These are phyloP conservation scores for Neodiprion lecontei DNA, from an alignment of 1,140 invertebrate species.

Conservation along the genomic window DNA sequence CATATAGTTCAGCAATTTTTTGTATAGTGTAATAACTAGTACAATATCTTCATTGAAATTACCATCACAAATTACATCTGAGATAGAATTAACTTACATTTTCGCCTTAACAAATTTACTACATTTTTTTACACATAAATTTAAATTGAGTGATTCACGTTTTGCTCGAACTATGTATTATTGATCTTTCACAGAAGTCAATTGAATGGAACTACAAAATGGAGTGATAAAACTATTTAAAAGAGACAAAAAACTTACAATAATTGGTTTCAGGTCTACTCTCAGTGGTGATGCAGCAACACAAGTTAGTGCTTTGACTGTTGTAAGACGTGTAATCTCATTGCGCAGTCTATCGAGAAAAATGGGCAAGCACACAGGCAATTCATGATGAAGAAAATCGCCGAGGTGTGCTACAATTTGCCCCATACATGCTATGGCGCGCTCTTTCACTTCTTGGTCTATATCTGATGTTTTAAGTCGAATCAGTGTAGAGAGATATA, in stretches of 20 bases:
- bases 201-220: neutral
- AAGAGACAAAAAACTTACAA: conserved; percentile 63
- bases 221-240: neutral
- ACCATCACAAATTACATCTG: too few species aligned
- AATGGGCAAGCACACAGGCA: conserved; percentile 87
- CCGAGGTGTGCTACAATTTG: conserved; percentile 93
- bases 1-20: too few species aligned
- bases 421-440: conserved; percentile 96
- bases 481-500: conserved; percentile 86
- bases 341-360: conserved; percentile 94
- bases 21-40: too few species aligned
- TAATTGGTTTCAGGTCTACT: conserved; percentile 85
- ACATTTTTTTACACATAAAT: too few species aligned
- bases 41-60: too few species aligned
- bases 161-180: too few species aligned
- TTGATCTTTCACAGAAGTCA: neutral
- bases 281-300: conserved; percentile 89
- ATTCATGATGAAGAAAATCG: conserved; percentile 76
- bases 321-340: conserved; percentile 95
- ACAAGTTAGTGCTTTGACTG: conserved; percentile 94
- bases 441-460: conserved; percentile 98
- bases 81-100: conserved; percentile 15
- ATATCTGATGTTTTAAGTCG: conserved; percentile 94
- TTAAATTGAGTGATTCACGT: too few species aligned
- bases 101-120: conserved; percentile 6